Conservation (phyloP, 2,113 vertebrate species). For the Columba livia region DNA sequence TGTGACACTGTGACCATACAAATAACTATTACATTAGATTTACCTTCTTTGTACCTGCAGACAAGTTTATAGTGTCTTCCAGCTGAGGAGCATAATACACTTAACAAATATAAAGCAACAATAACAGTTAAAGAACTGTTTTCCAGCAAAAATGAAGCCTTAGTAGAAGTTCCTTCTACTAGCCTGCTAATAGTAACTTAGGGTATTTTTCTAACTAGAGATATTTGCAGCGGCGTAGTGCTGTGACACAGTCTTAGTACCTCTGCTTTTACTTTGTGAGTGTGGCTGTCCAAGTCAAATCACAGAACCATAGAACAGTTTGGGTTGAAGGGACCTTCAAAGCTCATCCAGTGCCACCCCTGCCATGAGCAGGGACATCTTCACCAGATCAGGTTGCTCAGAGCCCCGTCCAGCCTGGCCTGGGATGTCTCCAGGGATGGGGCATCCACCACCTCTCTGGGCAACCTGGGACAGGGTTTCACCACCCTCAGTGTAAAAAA, state of each 20-base stretch:
- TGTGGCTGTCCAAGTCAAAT: background rate
- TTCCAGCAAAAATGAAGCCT: background rate
- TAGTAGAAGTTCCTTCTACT: background rate
- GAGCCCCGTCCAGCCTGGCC: too few species aligned
- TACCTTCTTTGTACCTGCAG: background rate
- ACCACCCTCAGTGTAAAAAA: too few species aligned
- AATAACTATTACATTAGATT: background rate
- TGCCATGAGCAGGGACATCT: too few species aligned
- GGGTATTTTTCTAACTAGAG: background rate
- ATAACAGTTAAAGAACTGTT: background rate
- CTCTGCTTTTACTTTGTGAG: background rate
- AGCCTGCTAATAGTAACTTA: background rate
- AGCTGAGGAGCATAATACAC: background rate
- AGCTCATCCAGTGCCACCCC: too few species aligned
- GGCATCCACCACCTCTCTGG: too few species aligned
- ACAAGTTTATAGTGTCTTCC: background rate
- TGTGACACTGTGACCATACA: background rate
- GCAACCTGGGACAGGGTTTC: too few species aligned
- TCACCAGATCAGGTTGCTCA: too few species aligned
- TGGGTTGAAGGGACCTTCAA: too few species aligned
- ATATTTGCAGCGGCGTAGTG: background rate
- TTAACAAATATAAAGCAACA: background rate
- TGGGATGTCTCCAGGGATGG: too few species aligned
- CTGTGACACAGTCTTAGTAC: background rate
- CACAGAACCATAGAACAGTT: too few species aligned